Evolutionary conservation across 2,797 vertebrate species (phyloP).

Genomic region (Bufotes viridis): DNA sequence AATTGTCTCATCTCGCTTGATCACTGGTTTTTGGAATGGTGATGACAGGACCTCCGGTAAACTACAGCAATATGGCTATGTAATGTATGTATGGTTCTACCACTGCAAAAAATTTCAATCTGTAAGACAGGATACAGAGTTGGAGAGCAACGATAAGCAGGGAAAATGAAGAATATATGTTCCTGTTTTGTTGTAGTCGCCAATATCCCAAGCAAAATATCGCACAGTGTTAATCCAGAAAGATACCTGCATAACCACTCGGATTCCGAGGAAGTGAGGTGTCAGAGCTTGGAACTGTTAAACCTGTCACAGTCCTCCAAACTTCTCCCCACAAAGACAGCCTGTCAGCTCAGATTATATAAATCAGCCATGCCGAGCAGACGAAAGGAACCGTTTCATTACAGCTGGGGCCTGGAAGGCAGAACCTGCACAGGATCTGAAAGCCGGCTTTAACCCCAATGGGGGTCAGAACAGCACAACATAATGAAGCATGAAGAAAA

Average conservation of each 20-base stretch:
- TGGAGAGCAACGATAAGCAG: background rate
- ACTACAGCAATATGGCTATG: too few species aligned
- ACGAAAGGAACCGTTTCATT: slow-evolving; percentile 30
- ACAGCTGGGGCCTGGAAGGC: slow-evolving; percentile 21
- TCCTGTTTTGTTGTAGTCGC: background rate
- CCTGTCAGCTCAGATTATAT: slow-evolving; percentile 57
- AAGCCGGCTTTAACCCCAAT: slow-evolving; percentile 34
- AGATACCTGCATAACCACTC: slow-evolving; percentile 27
- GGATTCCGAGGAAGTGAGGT: slow-evolving; percentile 3
- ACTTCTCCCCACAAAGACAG: slow-evolving; percentile 36
- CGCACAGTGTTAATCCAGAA: background rate
- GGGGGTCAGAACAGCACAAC: slow-evolving; percentile 6
- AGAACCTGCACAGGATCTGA: slow-evolving; percentile 41
- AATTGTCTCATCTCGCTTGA: too few species aligned
- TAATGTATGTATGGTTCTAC: too few species aligned
- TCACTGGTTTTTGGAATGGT: too few species aligned
- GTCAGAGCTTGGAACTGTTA: slow-evolving; percentile 36
- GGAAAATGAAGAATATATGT: background rate
- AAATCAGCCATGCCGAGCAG: slow-evolving; percentile 43
- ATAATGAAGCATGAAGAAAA: slow-evolving; percentile 28
- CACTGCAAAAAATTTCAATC: too few species aligned
- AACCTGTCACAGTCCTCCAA: slow-evolving; percentile 41
- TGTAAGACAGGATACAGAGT: background rate
- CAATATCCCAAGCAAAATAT: background rate
- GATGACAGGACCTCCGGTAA: too few species aligned